A percentile compares a stretch with the other conserved stretches of the same genome.
Evolutionary conservation across 2,888 invertebrate species (phyloP).

Genomic region (Chirona hameri): DNA sequence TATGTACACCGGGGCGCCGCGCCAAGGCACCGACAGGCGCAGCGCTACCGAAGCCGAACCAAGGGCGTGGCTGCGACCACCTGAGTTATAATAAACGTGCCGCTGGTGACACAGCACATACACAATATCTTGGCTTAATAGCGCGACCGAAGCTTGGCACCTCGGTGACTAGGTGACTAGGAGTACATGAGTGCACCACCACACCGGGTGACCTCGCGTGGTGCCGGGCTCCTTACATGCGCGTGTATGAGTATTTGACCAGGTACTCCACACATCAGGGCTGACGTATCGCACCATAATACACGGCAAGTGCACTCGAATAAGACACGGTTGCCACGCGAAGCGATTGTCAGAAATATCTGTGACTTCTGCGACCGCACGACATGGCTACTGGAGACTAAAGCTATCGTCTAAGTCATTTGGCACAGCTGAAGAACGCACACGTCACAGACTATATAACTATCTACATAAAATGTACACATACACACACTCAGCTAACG

Average conservation of each 20-base stretch:
- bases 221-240: neutral
- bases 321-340: neutral
- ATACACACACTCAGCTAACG: neutral
- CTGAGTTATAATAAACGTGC: neutral
- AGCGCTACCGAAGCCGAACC: neutral
- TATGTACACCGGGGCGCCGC: neutral
- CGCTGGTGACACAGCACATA: neutral
- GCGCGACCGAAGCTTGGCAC: neutral
- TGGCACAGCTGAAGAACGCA: slow-evolving; percentile 23
- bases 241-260: slow-evolving; percentile 2
- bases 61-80: neutral
- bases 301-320: neutral
- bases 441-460: slow-evolving; percentile 22
- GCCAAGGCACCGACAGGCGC: neutral
- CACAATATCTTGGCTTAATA: neutral
- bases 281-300: neutral
- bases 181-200: neutral
- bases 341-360: neutral
- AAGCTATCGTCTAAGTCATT: slow-evolving; percentile 8
- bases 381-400: neutral
- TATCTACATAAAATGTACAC: slow-evolving; percentile 28
- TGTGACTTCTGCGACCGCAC: neutral
- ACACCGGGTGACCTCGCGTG: neutral
- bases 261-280: neutral
- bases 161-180: slow-evolving; percentile 24